A percentile compares a stretch with the other conserved stretches of the same genome.
These are phyloP conservation scores for Criorhina ranunculi DNA, from an alignment of 2,888 invertebrate genomes.

Conservation along the genomic window DNA sequence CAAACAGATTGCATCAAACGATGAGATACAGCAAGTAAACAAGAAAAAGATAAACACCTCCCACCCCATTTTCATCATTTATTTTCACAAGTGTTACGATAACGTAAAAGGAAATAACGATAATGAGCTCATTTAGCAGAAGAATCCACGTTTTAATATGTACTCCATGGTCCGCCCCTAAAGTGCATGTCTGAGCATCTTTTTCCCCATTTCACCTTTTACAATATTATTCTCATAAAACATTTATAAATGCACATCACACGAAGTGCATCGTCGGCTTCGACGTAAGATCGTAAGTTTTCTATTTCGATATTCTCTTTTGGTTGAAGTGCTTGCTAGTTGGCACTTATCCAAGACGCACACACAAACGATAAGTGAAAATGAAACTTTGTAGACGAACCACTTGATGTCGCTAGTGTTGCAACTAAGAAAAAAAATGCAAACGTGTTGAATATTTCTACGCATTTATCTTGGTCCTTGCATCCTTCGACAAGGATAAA, in stretches of 20 bases:
- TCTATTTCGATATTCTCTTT: constrained; percentile 4
- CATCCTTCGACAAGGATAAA: constrained; percentile 56
- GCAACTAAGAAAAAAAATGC: background rate
- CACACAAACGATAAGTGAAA: constrained; percentile 5
- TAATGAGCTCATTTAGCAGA: constrained; percentile 68
- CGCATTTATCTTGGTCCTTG: constrained; percentile 5
- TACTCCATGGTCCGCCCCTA: background rate
- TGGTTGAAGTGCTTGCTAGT: constrained; percentile 61
- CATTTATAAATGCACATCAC: background rate
- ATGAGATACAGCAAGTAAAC: no score
- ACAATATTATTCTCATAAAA: background rate
- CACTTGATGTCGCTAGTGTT: constrained; percentile 49
- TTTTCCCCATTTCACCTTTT: background rate
- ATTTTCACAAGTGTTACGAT: background rate
- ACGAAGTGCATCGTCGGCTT: background rate
- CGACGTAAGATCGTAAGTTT: constrained; percentile 30
- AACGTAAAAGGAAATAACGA: constrained; percentile 19
- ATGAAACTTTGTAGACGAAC: constrained; percentile 48
- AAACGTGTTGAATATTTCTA: background rate
- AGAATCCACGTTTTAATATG: constrained; percentile 4
- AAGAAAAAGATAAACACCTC: background rate
- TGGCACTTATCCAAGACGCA: constrained; percentile 44
- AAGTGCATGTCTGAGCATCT: constrained; percentile 4
- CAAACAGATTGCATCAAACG: no score
- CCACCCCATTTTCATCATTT: background rate